Base-by-base conservation (phyloP, 2,888 invertebrate genomes). In the Eugnorisma glareosa region DNA sequence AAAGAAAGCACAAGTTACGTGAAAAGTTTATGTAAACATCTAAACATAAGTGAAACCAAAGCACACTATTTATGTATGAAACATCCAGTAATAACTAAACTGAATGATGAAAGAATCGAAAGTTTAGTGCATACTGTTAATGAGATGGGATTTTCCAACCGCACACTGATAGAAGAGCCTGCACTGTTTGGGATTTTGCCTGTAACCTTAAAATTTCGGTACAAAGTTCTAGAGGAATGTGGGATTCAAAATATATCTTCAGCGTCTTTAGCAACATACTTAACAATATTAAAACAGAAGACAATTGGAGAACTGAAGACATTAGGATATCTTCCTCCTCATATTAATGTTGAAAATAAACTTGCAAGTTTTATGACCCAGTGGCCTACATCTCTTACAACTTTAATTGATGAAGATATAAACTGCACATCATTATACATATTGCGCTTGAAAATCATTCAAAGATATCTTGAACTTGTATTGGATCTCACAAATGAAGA, bases 301-400 rank as follows among this genome's bases (percentile, higher is more conserved):
- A 91, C 91, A n/a, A 92, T 96, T 72, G 90, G 88, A 64, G 91
- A 95, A 59, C 88, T 97, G 67, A 96, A 93, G 86, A 88, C 82
- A 40, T 84, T 83, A 72, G 91, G 92, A 31, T 67, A 92, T 31
- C 90, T 97, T 81, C 83, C 90, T 31, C 24, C 82, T 24, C 83
- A 90, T 74, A 66, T 94, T 15, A 96, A 96, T 86, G 83, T 97
- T 67, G 96, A 96, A 92, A 96, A 96, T 83, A 92, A 89, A 84
- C 89, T 97, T 43, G 96, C 96, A 43, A 91, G 93, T 82, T 94
- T 86, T 77, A 93, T 97, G 94, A 95, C 95, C 7, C 94, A 95
- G 77, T 97, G 96, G 96, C 97, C 97, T 10, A 95, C 96, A 77
- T 96, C 96, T 45, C 91, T 96, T 0, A 96, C 97, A 48, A 94